A percentile compares a stretch with the other conserved stretches of the same genome.
Evolutionary conservation across 37 sponge, comb jelly and placozoan genomes (phyloP).

Genomic region (Petrosia ficiformis): DNA sequence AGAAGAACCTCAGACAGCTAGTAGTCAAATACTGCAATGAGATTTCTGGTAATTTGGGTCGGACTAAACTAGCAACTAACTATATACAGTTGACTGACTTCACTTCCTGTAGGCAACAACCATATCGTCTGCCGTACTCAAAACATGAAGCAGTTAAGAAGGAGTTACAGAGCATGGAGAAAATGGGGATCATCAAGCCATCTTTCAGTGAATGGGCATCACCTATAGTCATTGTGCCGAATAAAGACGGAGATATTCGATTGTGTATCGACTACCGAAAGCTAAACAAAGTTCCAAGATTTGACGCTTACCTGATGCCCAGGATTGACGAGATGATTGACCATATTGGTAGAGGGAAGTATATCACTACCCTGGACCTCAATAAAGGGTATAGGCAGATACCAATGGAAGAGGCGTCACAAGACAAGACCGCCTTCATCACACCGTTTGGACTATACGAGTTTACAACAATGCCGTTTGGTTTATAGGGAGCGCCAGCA

Average conservation of each 20-base stretch:
- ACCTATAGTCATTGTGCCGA: too few species aligned
- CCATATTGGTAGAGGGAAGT: conserved; percentile 20
- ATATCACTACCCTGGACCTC: conserved; percentile 28
- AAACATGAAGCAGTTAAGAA: conserved; percentile 15
- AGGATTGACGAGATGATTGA: conserved; percentile 38
- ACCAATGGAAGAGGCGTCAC: conserved; percentile 19
- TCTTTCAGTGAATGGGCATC: conserved; percentile 19
- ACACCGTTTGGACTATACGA: conserved; percentile 47
- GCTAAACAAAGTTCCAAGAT: conserved; percentile 17
- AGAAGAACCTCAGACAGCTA: neutral
- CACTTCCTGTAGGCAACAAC: neutral
- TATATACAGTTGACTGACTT: conserved; percentile 18
- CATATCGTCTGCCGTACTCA: conserved; percentile 3
- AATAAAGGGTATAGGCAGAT: conserved; percentile 37
- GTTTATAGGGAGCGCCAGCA: conserved; percentile 30
- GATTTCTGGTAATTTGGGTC: conserved; percentile 10
- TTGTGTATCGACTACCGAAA: too few species aligned
- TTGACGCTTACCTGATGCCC: conserved; percentile 35
- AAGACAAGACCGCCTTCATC: conserved; percentile 39
- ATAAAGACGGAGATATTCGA: conserved; percentile 3
- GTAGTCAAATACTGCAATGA: neutral
- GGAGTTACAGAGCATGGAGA: conserved; percentile 29
- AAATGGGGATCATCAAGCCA: conserved; percentile 29
- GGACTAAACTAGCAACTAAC: conserved; percentile 8
- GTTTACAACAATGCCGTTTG: conserved; percentile 60